Percentiles rank a stretch among this genome's conserved stretches.
These are phyloP conservation scores for Pseudochirops cupreus DNA, from an alignment of 2,797 vertebrate genomes.

Conservation along the genomic window DNA sequence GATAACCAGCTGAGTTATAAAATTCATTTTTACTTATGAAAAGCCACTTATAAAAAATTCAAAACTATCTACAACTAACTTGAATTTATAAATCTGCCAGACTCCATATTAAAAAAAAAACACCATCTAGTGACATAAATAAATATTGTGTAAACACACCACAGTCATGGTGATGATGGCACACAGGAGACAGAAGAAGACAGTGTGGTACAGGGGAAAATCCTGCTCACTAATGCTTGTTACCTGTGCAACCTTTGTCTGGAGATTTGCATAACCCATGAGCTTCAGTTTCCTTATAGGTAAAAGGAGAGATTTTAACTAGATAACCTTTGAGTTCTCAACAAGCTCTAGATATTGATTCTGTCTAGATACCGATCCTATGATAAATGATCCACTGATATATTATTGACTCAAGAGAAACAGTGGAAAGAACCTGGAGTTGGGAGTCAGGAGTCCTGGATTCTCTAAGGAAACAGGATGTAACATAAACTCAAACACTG, in stretches of 20 bases:
- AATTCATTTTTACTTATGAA: slow-evolving; percentile 34
- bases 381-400: not conserved
- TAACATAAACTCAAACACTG: not conserved
- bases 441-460: not conserved
- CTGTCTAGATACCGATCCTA: not conserved
- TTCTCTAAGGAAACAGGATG: not conserved
- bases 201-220: not conserved
- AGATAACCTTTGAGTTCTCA: not conserved
- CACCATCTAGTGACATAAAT: not conserved
- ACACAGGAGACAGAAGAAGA: not conserved
- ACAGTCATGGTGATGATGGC: not conserved
- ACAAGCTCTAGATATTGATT: not conserved
- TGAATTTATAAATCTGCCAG: not conserved
- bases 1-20: slow-evolving; percentile 23
- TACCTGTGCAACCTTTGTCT: not conserved
- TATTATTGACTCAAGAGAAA: not conserved
- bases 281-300: not conserved
- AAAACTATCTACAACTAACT: slow-evolving; percentile 20
- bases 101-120: not conserved
- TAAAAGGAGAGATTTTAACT: not conserved
- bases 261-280: not conserved
- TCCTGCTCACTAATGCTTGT: not conserved
- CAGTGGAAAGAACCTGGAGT: not conserved
- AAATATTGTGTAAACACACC: no score
- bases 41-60: slow-evolving; percentile 32